These are phyloP conservation scores for Rhodeus uyekii DNA, from an alignment of 2,797 vertebrate genomes.

Conservation along the genomic window DNA sequence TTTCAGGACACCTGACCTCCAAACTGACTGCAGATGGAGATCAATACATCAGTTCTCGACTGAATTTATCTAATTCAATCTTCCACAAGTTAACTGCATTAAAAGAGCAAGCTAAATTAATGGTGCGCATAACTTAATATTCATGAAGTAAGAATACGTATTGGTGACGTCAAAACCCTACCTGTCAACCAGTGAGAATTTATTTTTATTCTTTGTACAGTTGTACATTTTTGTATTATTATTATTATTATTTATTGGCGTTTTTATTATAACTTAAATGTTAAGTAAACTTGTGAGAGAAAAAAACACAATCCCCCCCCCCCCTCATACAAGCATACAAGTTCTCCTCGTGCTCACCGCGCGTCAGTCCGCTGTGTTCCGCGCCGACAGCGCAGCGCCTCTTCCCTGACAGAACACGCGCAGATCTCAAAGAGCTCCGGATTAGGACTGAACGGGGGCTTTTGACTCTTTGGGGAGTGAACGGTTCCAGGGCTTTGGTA, in stretches of 20 bases:
- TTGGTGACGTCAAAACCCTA: not conserved
- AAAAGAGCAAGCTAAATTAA: not conserved
- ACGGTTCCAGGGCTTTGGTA: not conserved
- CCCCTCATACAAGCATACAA: constrained; percentile 35
- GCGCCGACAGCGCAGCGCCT: constrained; percentile 12
- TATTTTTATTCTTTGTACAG: no score
- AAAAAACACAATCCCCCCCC: not conserved
- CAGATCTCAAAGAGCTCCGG: not conserved
- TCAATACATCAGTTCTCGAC: not conserved
- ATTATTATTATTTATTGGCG: not conserved
- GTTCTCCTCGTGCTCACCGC: constrained; percentile 39
- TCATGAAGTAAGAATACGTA: not conserved
- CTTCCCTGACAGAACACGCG: not conserved
- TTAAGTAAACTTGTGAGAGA: not conserved
- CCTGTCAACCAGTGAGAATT: no score
- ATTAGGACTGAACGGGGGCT: not conserved
- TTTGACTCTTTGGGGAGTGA: constrained; percentile 3
- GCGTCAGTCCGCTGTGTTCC: constrained; percentile 48
- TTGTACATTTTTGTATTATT: no score
- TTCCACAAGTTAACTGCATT: not conserved
- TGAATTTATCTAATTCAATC: not conserved
- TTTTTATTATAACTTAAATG: not conserved
- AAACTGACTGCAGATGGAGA: not conserved
- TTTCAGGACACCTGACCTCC: not conserved
- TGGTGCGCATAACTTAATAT: not conserved